Percentiles rank a stretch among this genome's conserved stretches.
Evolutionary conservation across 2,113 vertebrate genomes (phyloP).

Genomic region (Orientallactaga bullata): DNA sequence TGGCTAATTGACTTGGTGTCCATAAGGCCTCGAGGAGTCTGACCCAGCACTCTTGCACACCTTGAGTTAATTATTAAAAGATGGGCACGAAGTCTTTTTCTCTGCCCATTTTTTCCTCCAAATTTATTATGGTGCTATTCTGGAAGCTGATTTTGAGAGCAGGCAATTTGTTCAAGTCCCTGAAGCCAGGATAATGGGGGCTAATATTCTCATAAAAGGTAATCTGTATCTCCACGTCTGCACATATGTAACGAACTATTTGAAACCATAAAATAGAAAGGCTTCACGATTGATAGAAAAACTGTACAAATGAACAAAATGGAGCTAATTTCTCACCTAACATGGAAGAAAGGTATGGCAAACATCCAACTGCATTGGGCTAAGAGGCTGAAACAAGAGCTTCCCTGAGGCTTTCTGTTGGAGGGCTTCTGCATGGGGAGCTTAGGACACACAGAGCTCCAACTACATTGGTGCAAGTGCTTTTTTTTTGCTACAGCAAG

Average conservation of each 20-base stretch:
- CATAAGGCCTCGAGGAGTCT: neutral
- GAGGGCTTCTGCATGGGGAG: neutral
- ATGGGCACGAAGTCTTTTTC: neutral
- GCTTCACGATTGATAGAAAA: neutral
- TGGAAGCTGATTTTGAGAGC: conserved; percentile 31
- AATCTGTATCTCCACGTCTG: conserved; percentile 6
- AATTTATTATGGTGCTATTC: conserved; percentile 44
- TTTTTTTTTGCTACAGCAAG: neutral
- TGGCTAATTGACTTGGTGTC: neutral
- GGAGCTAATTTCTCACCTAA: conserved; percentile 26
- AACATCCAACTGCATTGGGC: neutral
- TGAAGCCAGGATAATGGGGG: conserved; percentile 19
- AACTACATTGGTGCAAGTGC: neutral
- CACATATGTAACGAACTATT: conserved; percentile 42
- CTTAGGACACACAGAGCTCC: neutral
- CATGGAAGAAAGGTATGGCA: neutral
- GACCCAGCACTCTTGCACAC: neutral
- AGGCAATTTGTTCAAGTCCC: conserved; percentile 46
- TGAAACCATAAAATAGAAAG: conserved; percentile 41
- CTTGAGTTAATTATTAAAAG: conserved; percentile 27
- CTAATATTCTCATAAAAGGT: conserved; percentile 50
- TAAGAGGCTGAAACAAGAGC: neutral
- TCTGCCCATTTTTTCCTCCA: conserved; percentile 23
- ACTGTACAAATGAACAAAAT: neutral
- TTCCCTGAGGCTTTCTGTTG: neutral